Base-by-base conservation (phyloP, 2,797 vertebrate genomes). In the Rhyacichthys aspro region DNA sequence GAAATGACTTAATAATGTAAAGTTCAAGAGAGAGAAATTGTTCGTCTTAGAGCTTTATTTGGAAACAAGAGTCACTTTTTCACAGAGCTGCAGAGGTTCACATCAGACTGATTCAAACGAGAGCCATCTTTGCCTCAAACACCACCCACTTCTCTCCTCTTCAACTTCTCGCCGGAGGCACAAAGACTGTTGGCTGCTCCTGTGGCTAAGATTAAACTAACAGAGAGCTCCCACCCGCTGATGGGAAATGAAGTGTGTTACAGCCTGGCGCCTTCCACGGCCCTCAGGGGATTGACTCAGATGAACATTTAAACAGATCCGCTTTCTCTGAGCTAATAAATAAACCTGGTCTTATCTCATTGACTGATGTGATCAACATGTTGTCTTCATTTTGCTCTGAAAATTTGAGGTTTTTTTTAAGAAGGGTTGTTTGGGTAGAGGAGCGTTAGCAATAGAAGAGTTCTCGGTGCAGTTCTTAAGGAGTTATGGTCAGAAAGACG, bases 221-320 rank as follows among this genome's bases (percentile, higher is more conserved):
- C 88, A 88, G 85, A 84, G 74, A 70, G 55, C 58, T 76, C 69
- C 70, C 81, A 65, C 86, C 85, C 74, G 74, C 82, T 88, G 86
- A 79, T 87, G 84, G 86, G 86, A 90, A 90, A 80, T 86, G 73
- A 88, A 86, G 86, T 87, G 86, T 88, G 78, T 83, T 75, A 83
- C 86, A 84, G 59, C 79, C 81, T 85, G 88, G 88, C 79, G 83
- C 81, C 86, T 87, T 81, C 61, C 70, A 46, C 47, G 2, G 56
- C 75, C 76, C 74, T 80, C 2, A 0, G 66, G 69, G 79, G 72
- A 72, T 73, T 62, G 36, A 72, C 60, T 78, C 68, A 63, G 64
- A 81, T 81, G 78, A 76, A 70, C 77, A 81, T 84, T 77, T 76
- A 73, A 67, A 55, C 78, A 79, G 80, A 86, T 88, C 78, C 43